Base-by-base conservation (phyloP, 2,797 vertebrate species). In the Diplodus puntazzo region DNA sequence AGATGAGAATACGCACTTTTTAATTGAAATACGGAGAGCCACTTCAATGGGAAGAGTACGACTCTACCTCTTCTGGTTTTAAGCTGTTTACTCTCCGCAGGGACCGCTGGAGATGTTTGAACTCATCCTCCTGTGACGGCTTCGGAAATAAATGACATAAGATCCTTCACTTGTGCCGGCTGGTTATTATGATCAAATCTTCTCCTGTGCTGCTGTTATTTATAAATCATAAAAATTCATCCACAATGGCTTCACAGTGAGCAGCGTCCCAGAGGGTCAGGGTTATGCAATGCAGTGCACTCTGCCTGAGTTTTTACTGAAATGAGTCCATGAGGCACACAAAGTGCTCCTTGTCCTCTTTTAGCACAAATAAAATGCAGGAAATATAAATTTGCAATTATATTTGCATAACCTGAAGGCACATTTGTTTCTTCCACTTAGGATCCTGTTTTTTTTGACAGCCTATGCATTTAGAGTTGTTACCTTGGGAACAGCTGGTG, bases 191-290 rank as follows among this genome's bases (percentile, higher is more conserved):
- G n/a, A 86, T 66, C 61, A 43, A 57, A 62, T 64, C 61, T 68
- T 69, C 72, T 60, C 43, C 60, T 8, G 27, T 30, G 45, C 54
- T 67, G 43, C 59, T 75, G 20, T 54, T 75, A 62, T 83, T 78
- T 66, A 71, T 75, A 80, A 82, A 80, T 73, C 52, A 79, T 57
- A 50, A 54, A 73, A 66, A 78, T 80, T 58, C 58, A 77, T 79
- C 73, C 48, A 69, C 71, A 65, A 9, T 57, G 53, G 61, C 21
- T 77, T 50, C 39, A 42, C 20, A 30, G 30, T 45, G 39, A 76
- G 34, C 25, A 57, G 39, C 30, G 45, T 80, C 72, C 69, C 83
- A 75, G 63, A 75, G 71, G 74, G 46, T 69, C 53, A 21, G 42
- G 43, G 58, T 52, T 68, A 52, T 34, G 27, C 58, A 83, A 50